Base-by-base conservation (phyloP, 2,888 invertebrate genomes). In the Polylopha cassiicola region DNA sequence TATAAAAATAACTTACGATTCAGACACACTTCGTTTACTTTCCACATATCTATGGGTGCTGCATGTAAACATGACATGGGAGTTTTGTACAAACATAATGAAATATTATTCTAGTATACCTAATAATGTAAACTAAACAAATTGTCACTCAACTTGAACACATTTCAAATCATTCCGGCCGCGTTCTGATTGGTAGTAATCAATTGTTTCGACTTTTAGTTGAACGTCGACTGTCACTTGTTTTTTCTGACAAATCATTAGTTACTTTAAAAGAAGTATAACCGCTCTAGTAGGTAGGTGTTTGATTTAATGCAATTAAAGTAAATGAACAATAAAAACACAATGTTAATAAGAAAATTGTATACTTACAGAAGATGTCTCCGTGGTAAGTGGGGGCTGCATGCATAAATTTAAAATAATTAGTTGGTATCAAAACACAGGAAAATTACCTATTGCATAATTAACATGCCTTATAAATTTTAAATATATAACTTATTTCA, bases 321-420 rank as follows among this genome's bases (percentile, higher is more conserved):
- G 36, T 31, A 37, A 23, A 48, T 27, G 3, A 38, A 22, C 5
- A 14, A 13, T 8, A n/a, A 18, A 27, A 15, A 1, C 10, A 2
- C 8, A 27, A 22, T 10, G 10, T 27, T 15, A 21, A 29, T 27
- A 32, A 10, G 50, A 37, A 48, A 44, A 53, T 46, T 36, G 42
- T 51, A 73, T 81, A 86, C 86, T 86, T 57, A 86, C 86, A 86
- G 75, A 17, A 82, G 64, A 61, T 86, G 70, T 68, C 84, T 76
- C 71, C 86, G 62, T 51, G 85, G 82, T 78, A 86, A 85, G 65
- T 86, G 86, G 48, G 86, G 81, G 78, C 86, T 86, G 80, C 84
- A 82, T 84, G 84, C 84, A 60, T 57, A 75, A 78, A 82, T 76
- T 71, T 69, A 68, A 70, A 38, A 55, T 39, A 41, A 46, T 47